Conservation (phyloP, 2,113 vertebrate species). For the Leuciscus idus region DNA sequence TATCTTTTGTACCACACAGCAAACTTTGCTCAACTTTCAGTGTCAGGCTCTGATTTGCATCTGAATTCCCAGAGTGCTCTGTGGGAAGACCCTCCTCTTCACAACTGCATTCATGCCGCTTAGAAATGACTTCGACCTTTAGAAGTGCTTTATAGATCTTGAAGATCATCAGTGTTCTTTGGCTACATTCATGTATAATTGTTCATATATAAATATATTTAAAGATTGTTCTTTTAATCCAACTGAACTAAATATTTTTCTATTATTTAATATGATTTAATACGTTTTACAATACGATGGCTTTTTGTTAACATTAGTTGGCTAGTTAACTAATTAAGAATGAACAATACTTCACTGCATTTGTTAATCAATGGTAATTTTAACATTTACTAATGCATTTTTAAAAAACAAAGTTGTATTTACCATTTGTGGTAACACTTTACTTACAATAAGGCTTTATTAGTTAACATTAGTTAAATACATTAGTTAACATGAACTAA, state of each 20-base stretch:
- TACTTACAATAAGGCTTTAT: too few species aligned
- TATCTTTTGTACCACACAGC: slow-evolving; percentile 46
- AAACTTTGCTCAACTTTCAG: slow-evolving; percentile 52
- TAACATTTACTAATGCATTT: too few species aligned
- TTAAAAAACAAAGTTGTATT: too few species aligned
- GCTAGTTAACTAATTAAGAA: too few species aligned
- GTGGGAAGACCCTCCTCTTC: neutral
- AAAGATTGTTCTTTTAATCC: neutral
- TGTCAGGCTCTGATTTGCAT: slow-evolving; percentile 14
- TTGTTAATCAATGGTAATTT: too few species aligned
- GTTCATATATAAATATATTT: neutral
- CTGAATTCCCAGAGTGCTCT: slow-evolving; percentile 35
- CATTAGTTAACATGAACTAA: too few species aligned
- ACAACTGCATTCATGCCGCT: neutral
- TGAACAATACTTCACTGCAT: too few species aligned
- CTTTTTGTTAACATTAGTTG: too few species aligned
- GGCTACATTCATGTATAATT: neutral
- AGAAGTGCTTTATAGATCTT: slow-evolving; percentile 9
- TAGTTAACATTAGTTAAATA: too few species aligned
- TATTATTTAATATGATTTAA: neutral
- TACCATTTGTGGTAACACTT: too few species aligned
- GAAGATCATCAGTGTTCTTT: neutral
- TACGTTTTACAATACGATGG: neutral
- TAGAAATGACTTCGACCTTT: neutral
- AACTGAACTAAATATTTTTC: neutral